These are phyloP conservation scores for Zingel zingel DNA, from an alignment of 2,113 vertebrate species.

Conservation along the genomic window DNA sequence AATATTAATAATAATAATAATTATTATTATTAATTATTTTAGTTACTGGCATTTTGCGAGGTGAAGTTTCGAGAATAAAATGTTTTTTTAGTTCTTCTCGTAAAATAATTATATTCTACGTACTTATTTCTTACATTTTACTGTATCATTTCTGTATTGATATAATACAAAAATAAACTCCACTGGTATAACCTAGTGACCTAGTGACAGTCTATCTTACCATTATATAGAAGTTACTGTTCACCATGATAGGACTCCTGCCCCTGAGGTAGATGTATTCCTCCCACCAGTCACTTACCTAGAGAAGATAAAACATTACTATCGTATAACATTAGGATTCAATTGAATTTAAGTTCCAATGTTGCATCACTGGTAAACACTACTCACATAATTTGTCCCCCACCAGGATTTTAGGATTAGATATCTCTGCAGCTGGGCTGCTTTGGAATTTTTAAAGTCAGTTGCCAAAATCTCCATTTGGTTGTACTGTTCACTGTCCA, in stretches of 20 bases:
- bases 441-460: constrained; percentile 88
- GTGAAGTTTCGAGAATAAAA: background rate
- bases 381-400: constrained; percentile 94
- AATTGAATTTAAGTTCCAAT: background rate
- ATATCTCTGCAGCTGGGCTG: constrained; percentile 90
- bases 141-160: background rate
- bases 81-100: background rate
- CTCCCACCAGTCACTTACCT: constrained; percentile 89
- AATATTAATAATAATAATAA: background rate
- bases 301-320: background rate
- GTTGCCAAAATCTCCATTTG: constrained; percentile 89
- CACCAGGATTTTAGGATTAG: constrained; percentile 95
- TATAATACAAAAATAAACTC: background rate
- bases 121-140: background rate
- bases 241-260: constrained; percentile 93
- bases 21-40: background rate
- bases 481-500: constrained; percentile 85
- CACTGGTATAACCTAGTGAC: background rate
- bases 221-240: constrained; percentile 98
- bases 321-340: background rate
- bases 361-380: background rate
- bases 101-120: background rate
- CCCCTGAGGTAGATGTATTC: constrained; percentile 93
- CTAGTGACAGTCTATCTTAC: constrained; percentile 75
- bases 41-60: background rate